Evolutionary conservation across 2,113 vertebrate species (phyloP), one percentile per base, ranked within the genome.

Genomic region (Gambusia holbrooki): DNA sequence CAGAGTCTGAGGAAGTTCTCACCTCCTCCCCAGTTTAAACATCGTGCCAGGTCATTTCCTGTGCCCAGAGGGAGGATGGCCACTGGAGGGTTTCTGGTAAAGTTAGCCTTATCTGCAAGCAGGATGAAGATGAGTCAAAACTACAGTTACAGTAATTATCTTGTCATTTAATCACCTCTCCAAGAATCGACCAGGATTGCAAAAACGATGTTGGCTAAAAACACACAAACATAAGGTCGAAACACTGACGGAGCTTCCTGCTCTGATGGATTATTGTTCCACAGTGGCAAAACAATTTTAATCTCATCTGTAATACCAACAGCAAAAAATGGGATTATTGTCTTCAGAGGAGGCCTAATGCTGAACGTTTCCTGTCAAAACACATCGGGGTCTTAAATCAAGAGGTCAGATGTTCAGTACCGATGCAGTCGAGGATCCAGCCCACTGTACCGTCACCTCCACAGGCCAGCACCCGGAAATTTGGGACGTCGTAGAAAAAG

Each of bases 11-110:
- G 48, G 5, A 17, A 62, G 45, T 62, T 42, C 97, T 96, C 95
- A 99, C 98, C 97, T 94, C 97, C 98, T 77, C 98, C 98, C 98
- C 97, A 99, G 92, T 97, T 97, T 86, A 99, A 94, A 51, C 97
- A 98, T 25, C 98, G 96, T 33, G 97, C 97, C 79, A 99, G 94
- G 91, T 99, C 97, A 3, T 99, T 98, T 54, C 97, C 97, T 0
- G 97, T 98, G 69, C 97, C 97, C 86, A 99, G 94, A 0, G 98
- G 98, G 79, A 99, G 95, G 74, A 99, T 97, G 64, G 97, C 97
- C 13, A 99, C 97, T 0, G 98, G 96, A 69, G 98, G 97, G 1
- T 96, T 95, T 28, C 81, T 81, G 40, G 93, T 63, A 68, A 94
- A 94, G 90, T 84, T 92, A 40, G 91, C 87, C 45, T 95, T 95